Conservation (phyloP, 2,113 vertebrate genomes). For the Clarias gariepinus region DNA sequence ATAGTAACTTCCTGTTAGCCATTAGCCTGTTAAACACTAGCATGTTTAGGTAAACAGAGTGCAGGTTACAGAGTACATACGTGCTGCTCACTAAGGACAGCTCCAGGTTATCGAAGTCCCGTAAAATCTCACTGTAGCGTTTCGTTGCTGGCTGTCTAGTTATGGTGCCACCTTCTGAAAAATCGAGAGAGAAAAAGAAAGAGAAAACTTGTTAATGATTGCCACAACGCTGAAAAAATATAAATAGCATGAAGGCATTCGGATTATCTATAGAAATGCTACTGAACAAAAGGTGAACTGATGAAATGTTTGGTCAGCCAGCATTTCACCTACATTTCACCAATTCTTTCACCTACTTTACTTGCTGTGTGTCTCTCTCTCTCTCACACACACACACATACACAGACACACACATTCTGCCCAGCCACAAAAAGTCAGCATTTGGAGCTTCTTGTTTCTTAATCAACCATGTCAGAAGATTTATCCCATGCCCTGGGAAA, state of each 20-base stretch:
- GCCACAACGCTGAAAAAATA: neutral
- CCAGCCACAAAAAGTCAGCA: too few relatives aligned
- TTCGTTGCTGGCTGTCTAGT: slow-evolving; percentile 69
- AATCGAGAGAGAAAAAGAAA: neutral
- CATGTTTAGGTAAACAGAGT: neutral
- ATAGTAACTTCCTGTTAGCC: neutral
- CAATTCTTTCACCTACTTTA: neutral
- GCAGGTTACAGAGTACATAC: slow-evolving; percentile 77
- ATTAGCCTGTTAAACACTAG: neutral
- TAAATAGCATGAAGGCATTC: neutral
- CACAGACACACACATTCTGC: too few relatives aligned
- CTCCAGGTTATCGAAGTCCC: slow-evolving; percentile 86
- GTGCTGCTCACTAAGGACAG: slow-evolving; percentile 74
- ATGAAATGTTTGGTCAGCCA: neutral
- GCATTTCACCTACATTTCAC: neutral
- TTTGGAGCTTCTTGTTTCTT: too few relatives aligned
- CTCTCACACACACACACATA: too few relatives aligned
- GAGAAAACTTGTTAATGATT: neutral
- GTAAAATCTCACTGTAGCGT: slow-evolving; percentile 91
- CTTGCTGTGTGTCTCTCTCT: too few relatives aligned
- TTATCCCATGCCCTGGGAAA: too few relatives aligned
- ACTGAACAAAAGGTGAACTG: neutral
- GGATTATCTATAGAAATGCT: neutral
- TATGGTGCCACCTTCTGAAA: slow-evolving; percentile 60
- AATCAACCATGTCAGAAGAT: too few relatives aligned